Conservation (phyloP, 1,140 invertebrate species). For the Drosophila obscura region DNA sequence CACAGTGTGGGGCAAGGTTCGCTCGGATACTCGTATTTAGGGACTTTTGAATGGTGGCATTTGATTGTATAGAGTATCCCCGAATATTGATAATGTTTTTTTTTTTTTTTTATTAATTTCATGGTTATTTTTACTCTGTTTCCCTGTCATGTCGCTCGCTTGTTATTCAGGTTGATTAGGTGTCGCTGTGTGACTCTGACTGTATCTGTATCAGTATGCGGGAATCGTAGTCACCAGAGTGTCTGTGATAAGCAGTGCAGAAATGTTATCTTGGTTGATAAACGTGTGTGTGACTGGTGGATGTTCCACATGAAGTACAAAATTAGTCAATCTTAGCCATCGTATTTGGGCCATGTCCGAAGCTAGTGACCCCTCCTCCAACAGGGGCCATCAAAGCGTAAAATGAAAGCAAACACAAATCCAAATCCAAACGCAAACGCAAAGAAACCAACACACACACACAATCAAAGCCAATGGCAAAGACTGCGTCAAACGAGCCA, state of each 20-base stretch:
- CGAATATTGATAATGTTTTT: slow-evolving; percentile 28
- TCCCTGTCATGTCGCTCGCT: slow-evolving; percentile 26
- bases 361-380: slow-evolving; percentile 62
- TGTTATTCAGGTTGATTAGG: slow-evolving; percentile 20
- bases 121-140: not conserved
- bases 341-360: slow-evolving; percentile 62
- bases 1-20: slow-evolving; percentile 18
- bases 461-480: slow-evolving; percentile 24
- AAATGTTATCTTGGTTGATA: slow-evolving; percentile 53
- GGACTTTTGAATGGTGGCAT: slow-evolving; percentile 20
- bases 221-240: slow-evolving; percentile 19
- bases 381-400: slow-evolving; percentile 66
- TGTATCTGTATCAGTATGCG: not conserved
- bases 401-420: slow-evolving; percentile 65
- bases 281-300: slow-evolving; percentile 28
- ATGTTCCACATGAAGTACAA: slow-evolving; percentile 24
- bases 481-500: slow-evolving; percentile 35
- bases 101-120: slow-evolving; percentile 42
- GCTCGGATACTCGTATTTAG: slow-evolving; percentile 10
- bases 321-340: slow-evolving; percentile 64
- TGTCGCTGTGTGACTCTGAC: slow-evolving; percentile 15
- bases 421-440: slow-evolving; percentile 22
- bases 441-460: slow-evolving; percentile 19
- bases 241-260: slow-evolving; percentile 36
- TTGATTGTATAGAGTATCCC: not conserved